Percentiles rank a stretch among this genome's conserved stretches.
Conservation (phyloP, 2,888 invertebrate genomes). For the Stenurella melanura region DNA sequence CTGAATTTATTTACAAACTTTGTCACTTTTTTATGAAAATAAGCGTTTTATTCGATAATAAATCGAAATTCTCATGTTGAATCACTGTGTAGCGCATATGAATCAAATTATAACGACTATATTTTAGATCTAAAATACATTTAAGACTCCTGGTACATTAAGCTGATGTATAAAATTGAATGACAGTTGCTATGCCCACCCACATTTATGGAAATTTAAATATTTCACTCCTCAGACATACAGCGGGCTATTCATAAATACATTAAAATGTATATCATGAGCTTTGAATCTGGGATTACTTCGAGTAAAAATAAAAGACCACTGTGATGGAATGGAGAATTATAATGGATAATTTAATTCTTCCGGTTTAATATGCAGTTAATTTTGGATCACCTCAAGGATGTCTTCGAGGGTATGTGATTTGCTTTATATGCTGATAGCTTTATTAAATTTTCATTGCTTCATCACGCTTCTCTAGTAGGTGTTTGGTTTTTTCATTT, state of each 20-base stretch:
- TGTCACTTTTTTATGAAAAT: too few species aligned
- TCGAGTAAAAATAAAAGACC: background rate
- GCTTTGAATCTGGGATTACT: background rate
- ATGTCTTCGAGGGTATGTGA: background rate
- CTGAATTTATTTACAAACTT: too few species aligned
- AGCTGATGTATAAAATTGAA: background rate
- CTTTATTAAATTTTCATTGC: background rate
- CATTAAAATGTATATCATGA: background rate
- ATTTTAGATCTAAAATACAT: background rate
- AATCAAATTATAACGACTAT: too few species aligned
- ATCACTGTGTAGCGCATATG: background rate
- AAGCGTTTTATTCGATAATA: too few species aligned
- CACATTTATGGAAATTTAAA: conserved; percentile 1
- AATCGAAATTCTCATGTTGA: too few species aligned
- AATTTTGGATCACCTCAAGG: conserved; percentile 4
- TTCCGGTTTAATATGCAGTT: background rate
- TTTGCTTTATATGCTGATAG: background rate
- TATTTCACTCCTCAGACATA: background rate
- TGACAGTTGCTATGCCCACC: conserved; percentile 7
- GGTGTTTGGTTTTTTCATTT: too few species aligned
- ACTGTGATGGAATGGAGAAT: background rate
- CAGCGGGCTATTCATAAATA: background rate
- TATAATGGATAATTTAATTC: background rate
- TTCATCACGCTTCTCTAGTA: background rate
- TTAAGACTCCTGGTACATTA: background rate